Percentiles rank a stretch among this genome's conserved stretches.
These are phyloP conservation scores for Zaprionus vittiger DNA, from an alignment of 1,140 invertebrate genomes.

Conservation along the genomic window DNA sequence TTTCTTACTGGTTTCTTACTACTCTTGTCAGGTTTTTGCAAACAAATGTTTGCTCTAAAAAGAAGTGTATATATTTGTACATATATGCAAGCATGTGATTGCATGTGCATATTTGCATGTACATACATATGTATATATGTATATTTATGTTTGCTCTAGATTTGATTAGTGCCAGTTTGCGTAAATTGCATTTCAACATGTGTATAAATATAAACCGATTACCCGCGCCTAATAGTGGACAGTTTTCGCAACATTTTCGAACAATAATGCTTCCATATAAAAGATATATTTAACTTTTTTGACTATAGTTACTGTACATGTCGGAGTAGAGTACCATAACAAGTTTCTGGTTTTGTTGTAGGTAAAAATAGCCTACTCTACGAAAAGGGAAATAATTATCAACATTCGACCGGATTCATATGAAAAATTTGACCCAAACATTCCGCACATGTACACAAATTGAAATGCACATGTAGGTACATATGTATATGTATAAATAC, in stretches of 20 bases:
- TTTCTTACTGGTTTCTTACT: no score
- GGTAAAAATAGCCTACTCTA: slow-evolving; percentile 30
- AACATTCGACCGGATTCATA: slow-evolving; percentile 12
- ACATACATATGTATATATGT: neutral
- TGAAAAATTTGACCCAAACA: slow-evolving; percentile 23
- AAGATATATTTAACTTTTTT: neutral
- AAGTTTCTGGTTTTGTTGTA: slow-evolving; percentile 23
- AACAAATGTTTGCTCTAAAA: neutral
- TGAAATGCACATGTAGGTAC: neutral
- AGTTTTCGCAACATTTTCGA: neutral
- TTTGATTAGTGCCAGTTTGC: slow-evolving; percentile 6
- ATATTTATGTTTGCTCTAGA: slow-evolving; percentile 5
- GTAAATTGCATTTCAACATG: neutral
- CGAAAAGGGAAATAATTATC: slow-evolving; percentile 46
- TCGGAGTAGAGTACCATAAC: neutral
- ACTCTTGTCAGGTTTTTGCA: no score
- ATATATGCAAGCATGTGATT: no score
- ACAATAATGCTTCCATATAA: neutral
- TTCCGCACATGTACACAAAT: slow-evolving; percentile 1
- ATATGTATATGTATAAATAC: neutral
- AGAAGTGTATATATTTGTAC: neutral
- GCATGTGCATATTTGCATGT: neutral
- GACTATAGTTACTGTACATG: neutral
- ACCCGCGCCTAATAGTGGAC: neutral
- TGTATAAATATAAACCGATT: neutral